These are phyloP conservation scores for Sarcophaga caerulescens DNA, from an alignment of 2,888 invertebrate species.

Conservation along the genomic window DNA sequence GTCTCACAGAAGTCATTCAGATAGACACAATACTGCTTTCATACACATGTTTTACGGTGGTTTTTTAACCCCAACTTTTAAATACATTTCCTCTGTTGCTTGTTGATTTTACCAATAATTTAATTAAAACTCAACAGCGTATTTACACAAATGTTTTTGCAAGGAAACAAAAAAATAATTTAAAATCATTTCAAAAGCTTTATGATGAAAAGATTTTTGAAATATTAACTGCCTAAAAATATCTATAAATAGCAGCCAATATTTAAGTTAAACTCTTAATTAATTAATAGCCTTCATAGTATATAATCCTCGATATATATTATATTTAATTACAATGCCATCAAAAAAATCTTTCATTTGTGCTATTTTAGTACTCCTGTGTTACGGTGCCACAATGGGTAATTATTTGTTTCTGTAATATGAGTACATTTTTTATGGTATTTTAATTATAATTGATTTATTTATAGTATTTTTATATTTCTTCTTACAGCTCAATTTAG, in stretches of 20 bases:
- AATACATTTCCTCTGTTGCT: background rate
- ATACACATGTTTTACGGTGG: background rate
- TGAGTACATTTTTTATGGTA: background rate
- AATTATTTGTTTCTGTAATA: background rate
- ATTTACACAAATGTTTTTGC: background rate
- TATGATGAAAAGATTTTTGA: background rate
- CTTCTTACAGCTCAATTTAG: constrained; percentile 6
- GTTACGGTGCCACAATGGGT: background rate
- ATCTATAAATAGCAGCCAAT: background rate
- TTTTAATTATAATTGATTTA: background rate
- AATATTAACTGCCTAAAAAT: background rate
- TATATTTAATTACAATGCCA: background rate
- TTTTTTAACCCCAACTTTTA: background rate
- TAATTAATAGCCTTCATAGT: background rate
- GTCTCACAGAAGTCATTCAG: too few relatives aligned
- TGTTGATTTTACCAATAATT: too few relatives aligned
- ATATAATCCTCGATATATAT: background rate
- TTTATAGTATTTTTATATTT: constrained; percentile 14
- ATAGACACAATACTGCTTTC: too few relatives aligned
- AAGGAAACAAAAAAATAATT: background rate
- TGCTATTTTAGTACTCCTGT: background rate
- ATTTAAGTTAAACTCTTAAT: background rate
- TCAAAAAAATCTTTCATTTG: background rate
- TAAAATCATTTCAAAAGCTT: background rate
- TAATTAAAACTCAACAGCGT: background rate